These are phyloP conservation scores for Perca fluviatilis DNA, from an alignment of 2,113 vertebrate genomes.

Conservation along the genomic window DNA sequence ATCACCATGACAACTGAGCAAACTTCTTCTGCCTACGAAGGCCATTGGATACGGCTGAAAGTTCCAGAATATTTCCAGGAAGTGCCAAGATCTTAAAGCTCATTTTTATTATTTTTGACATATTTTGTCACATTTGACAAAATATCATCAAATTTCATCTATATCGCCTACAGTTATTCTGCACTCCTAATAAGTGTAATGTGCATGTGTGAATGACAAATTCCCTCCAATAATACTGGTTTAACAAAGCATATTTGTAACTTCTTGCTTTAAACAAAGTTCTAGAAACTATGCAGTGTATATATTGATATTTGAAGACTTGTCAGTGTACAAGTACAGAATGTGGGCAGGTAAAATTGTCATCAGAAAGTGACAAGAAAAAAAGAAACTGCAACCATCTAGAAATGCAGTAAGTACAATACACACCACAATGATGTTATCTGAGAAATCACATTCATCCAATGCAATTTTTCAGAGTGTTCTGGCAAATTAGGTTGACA, in stretches of 20 bases:
- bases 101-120: neutral
- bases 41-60: neutral
- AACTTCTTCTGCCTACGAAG: constrained; percentile 15
- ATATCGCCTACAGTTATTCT: neutral
- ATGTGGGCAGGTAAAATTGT: constrained; percentile 27
- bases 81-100: neutral
- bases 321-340: neutral
- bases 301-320: constrained; percentile 22
- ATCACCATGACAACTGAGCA: constrained; percentile 26
- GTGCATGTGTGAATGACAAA: neutral
- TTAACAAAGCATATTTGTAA: neutral
- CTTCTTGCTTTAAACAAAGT: constrained; percentile 14
- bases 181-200: neutral
- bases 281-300: neutral
- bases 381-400: constrained; percentile 15
- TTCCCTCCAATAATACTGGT: neutral
- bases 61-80: neutral
- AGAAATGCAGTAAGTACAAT: constrained; percentile 64
- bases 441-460: constrained; percentile 78
- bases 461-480: constrained; percentile 77
- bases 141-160: neutral
- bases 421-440: constrained; percentile 68
- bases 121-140: too few species aligned
- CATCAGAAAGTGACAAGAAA: constrained; percentile 26
- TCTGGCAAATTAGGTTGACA: constrained; percentile 81